These are phyloP conservation scores for Neopelma chrysocephalum DNA, from an alignment of 2,797 vertebrate genomes.

Conservation along the genomic window DNA sequence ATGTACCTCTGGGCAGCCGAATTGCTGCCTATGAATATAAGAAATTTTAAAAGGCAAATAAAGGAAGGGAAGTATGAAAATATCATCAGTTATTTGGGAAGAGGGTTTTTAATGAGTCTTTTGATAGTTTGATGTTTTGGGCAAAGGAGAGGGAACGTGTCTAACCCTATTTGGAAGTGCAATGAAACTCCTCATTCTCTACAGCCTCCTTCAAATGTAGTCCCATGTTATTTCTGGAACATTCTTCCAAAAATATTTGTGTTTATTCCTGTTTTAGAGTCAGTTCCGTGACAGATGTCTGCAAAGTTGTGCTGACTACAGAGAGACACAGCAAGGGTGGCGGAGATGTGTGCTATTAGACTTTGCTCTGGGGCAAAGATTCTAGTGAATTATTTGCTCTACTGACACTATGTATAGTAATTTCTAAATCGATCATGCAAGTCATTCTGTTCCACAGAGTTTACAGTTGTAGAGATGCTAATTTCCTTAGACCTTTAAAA, in stretches of 20 bases:
- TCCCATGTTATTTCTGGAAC: background rate
- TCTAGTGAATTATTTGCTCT: background rate
- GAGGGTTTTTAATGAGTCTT: background rate
- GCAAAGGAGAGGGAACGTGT: background rate
- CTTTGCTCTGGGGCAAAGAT: background rate
- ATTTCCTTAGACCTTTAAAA: background rate
- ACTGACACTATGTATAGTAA: background rate
- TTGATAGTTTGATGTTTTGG: background rate
- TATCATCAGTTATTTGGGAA: background rate
- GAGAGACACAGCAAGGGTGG: background rate
- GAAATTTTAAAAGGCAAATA: background rate
- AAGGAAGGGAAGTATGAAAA: background rate
- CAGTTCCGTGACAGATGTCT: background rate
- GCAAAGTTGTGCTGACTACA: background rate
- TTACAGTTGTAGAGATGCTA: background rate
- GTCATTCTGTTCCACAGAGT: background rate
- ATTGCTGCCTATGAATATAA: background rate
- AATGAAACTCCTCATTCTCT: background rate
- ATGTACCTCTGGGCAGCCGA: background rate
- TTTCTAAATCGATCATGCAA: background rate
- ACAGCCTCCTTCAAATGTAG: background rate
- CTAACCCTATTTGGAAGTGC: background rate
- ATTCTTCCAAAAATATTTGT: background rate
- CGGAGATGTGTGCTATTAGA: rapidly evolving
- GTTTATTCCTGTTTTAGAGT: constrained; percentile 9